phyloP scores from a whole-genome alignment of 2,113 vertebrate species.

The Triplophysa tibetana region DNA sequence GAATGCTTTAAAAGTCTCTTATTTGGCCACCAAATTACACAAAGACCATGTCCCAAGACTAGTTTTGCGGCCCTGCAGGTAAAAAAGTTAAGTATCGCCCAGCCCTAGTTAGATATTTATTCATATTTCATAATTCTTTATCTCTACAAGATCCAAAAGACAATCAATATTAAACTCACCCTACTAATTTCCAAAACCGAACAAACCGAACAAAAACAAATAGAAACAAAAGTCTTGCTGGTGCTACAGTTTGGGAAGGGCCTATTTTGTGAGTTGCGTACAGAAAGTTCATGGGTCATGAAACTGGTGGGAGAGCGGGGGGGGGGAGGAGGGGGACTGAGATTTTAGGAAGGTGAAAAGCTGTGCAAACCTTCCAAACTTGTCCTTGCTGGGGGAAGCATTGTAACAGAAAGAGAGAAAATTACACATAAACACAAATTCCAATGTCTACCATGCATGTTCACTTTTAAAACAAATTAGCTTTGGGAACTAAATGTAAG shows the following conservation, averaged over 20 bases:
- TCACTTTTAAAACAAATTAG: slow-evolving; percentile 64
- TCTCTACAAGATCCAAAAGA: not conserved
- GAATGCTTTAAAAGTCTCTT: not conserved
- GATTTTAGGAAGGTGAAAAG: slow-evolving; percentile 98
- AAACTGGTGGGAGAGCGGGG: slow-evolving; percentile 74
- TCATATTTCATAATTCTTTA: not conserved
- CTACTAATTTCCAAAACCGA: not conserved
- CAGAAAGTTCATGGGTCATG: slow-evolving; percentile 84
- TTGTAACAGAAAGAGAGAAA: slow-evolving; percentile 98
- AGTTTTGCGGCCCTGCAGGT: not conserved
- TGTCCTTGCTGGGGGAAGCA: slow-evolving; percentile 99
- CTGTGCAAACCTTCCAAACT: slow-evolving; percentile 99
- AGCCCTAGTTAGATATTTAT: not conserved
- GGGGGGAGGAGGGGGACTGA: slow-evolving; percentile 73
- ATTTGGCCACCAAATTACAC: not conserved
- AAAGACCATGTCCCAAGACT: not conserved
- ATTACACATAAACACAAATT: slow-evolving; percentile 87
- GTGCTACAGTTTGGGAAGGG: slow-evolving; percentile 61
- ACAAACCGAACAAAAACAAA: not conserved
- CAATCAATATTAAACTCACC: slow-evolving; percentile 31
- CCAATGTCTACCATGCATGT: slow-evolving; percentile 72
- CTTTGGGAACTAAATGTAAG: slow-evolving; percentile 62
- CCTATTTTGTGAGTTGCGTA: slow-evolving; percentile 71
- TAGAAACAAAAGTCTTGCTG: slow-evolving; percentile 22
- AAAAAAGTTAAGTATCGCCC: not conserved